Conservation (phyloP, 1,140 invertebrate species). For the Trachelipus rathkii region DNA sequence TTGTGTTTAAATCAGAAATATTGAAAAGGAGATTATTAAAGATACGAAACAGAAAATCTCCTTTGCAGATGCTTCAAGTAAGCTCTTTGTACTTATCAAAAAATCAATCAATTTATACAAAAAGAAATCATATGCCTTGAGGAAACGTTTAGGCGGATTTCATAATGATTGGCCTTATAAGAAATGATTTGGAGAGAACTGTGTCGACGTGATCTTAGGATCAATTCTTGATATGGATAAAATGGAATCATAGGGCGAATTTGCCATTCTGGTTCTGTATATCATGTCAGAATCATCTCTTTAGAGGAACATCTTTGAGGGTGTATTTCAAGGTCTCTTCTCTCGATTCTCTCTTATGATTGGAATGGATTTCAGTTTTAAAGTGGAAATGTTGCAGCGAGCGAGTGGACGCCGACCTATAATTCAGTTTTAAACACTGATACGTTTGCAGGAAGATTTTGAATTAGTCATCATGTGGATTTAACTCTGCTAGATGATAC, state of each 20-base stretch:
- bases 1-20: constrained; percentile 13
- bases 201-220: constrained; percentile 65
- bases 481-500: no score
- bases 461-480: background rate
- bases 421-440: background rate
- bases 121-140: constrained; percentile 42
- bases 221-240: constrained; percentile 63
- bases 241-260: constrained; percentile 48
- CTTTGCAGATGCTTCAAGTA: constrained; percentile 27
- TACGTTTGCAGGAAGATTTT: background rate
- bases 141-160: constrained; percentile 54
- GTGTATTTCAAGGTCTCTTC: constrained; percentile 59
- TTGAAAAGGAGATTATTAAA: constrained; percentile 33
- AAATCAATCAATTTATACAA: constrained; percentile 36
- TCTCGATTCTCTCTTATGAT: constrained; percentile 48
- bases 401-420: background rate
- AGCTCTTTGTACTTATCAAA: constrained; percentile 34
- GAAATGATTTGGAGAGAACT: constrained; percentile 64
- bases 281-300: constrained; percentile 55
- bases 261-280: constrained; percentile 54
- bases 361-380: constrained; percentile 43
- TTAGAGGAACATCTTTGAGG: constrained; percentile 56
- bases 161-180: constrained; percentile 62
- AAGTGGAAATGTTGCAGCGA: constrained; percentile 32
- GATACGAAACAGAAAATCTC: constrained; percentile 28